These are phyloP conservation scores for Phaenicophaeus curvirostris DNA, from an alignment of 2,797 vertebrate species.

Conservation along the genomic window DNA sequence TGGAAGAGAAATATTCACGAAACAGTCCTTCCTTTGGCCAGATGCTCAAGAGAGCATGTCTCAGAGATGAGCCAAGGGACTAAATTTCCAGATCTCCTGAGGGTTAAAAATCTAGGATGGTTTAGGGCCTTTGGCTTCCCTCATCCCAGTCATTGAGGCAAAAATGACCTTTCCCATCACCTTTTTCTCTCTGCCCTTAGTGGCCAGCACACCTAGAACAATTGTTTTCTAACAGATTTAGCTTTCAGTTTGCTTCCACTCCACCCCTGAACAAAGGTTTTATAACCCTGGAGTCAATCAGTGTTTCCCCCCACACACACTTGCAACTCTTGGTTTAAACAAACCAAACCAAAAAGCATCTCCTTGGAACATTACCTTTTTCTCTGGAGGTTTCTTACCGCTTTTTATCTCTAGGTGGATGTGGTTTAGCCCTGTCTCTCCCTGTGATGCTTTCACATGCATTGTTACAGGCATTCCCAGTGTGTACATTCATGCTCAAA, in stretches of 20 bases:
- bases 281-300: background rate
- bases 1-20: background rate
- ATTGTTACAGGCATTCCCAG: background rate
- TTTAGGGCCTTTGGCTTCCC: background rate
- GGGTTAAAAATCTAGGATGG: background rate
- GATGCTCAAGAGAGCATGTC: background rate
- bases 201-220: background rate
- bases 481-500: background rate
- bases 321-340: background rate
- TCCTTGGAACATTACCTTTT: background rate
- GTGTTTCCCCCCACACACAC: no score
- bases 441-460: background rate
- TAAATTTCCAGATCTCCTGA: background rate
- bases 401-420: background rate
- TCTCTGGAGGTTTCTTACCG: background rate
- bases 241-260: background rate
- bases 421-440: background rate
- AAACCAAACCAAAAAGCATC: background rate
- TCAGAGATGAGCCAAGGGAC: background rate
- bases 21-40: background rate
- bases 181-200: background rate
- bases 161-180: background rate
- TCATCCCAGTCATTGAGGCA: background rate
- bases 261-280: background rate
- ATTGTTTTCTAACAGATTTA: background rate